Evolutionary conservation across 2,888 invertebrate species (phyloP).

Genomic region (Stenodema calcarata): DNA sequence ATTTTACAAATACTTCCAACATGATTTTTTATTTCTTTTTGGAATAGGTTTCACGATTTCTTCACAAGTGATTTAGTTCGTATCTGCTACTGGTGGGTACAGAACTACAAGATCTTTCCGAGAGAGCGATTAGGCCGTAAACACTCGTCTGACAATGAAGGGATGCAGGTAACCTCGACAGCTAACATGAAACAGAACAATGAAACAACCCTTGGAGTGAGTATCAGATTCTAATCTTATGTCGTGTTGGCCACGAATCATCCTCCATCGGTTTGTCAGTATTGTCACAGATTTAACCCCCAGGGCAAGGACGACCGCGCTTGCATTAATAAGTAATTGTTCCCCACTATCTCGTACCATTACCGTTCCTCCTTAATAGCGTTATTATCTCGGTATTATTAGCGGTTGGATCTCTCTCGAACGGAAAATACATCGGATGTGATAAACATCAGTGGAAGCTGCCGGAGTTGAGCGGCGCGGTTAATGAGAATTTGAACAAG

Average conservation of each 20-base stretch:
- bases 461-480: neutral
- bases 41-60: no score
- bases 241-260: neutral
- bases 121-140: neutral
- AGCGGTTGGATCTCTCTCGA: neutral
- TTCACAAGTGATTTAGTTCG: no score
- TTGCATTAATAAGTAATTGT: neutral
- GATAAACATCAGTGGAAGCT: conserved; percentile 13
- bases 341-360: neutral
- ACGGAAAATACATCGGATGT: neutral
- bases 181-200: neutral
- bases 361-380: neutral
- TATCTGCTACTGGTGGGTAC: neutral
- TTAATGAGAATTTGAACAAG: conserved; percentile 35
- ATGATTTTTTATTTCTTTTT: no score
- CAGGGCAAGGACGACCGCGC: conserved; percentile 4
- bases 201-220: neutral
- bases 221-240: neutral
- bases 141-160: neutral
- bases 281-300: conserved; percentile 19
- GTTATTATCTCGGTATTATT: neutral
- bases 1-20: no score
- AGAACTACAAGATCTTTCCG: neutral
- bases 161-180: neutral
- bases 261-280: neutral